Evolutionary conservation across 2,888 invertebrate genomes (phyloP).

Genomic region (Nomada hirtipes): DNA sequence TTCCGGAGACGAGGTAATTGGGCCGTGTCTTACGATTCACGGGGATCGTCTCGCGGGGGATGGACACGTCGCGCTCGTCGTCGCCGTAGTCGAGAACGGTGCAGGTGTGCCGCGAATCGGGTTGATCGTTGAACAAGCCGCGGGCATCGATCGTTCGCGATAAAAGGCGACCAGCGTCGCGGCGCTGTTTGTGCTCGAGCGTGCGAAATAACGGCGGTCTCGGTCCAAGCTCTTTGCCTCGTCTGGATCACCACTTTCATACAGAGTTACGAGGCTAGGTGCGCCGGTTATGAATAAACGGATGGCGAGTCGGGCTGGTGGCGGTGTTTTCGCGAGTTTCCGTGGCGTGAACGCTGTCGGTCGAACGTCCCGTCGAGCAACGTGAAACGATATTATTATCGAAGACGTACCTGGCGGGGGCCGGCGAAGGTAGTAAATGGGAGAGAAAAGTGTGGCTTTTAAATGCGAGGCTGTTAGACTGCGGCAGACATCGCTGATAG

Average conservation of each 20-base stretch:
- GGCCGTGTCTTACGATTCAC: conserved; percentile 6
- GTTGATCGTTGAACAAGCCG: conserved; percentile 12
- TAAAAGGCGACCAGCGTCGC: conserved; percentile 17
- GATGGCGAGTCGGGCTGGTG: background rate
- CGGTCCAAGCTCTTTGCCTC: too few species aligned
- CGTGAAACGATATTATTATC: conserved; percentile 41
- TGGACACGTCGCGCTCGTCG: conserved; percentile 38
- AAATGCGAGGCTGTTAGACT: conserved; percentile 16
- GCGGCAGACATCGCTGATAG: background rate
- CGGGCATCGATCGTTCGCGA: conserved; percentile 37
- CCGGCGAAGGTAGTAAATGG: background rate
- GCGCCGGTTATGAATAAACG: too few species aligned
- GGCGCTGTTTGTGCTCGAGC: background rate
- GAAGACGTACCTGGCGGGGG: background rate
- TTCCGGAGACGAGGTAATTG: background rate
- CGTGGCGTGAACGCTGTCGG: conserved; percentile 3
- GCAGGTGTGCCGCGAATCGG: conserved; percentile 10
- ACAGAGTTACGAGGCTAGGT: too few species aligned
- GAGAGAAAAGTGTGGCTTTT: conserved; percentile 8
- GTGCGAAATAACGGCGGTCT: background rate
- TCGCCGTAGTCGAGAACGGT: background rate
- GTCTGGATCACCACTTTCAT: too few species aligned
- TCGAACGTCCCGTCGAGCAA: background rate
- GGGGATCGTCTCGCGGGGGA: background rate
- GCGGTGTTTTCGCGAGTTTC: conserved; percentile 2